Percentiles rank a stretch among this genome's conserved stretches.
These are phyloP conservation scores for Nerophis ophidion DNA, from an alignment of 2,113 vertebrate species.

Conservation along the genomic window DNA sequence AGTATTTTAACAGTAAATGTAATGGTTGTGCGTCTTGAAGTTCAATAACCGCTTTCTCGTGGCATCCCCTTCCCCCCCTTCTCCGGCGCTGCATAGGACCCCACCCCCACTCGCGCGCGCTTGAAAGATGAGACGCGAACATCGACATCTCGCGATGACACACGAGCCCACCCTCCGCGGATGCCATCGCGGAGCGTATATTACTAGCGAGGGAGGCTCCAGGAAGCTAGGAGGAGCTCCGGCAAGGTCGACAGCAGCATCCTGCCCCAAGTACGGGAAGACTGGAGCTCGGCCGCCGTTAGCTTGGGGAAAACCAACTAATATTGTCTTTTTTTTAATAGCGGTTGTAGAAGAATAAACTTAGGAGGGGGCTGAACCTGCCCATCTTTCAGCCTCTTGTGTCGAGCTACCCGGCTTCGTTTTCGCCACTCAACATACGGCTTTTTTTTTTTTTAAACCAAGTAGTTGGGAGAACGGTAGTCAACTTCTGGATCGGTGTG, in stretches of 20 bases:
- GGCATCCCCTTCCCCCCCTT: neutral
- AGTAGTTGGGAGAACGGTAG: conserved; percentile 9
- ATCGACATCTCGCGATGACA: conserved; percentile 64
- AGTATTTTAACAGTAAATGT: no score
- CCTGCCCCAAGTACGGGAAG: conserved; percentile 19
- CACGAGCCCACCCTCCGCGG: conserved; percentile 52
- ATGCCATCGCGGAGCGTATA: conserved; percentile 56
- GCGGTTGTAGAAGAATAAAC: conserved; percentile 3
- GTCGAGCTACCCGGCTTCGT: conserved; percentile 35
- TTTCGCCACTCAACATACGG: conserved; percentile 19
- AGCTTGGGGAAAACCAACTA: neutral
- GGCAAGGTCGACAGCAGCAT: conserved; percentile 70
- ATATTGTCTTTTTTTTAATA: neutral
- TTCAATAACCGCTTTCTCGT: conserved; percentile 10
- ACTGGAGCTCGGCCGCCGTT: neutral
- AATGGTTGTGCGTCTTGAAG: neutral
- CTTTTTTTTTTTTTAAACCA: conserved; percentile 4
- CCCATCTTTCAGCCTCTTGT: conserved; percentile 17
- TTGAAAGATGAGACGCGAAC: neutral
- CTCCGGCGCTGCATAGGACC: neutral
- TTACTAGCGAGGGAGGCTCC: conserved; percentile 46
- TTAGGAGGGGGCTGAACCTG: conserved; percentile 36
- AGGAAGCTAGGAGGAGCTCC: conserved; percentile 65
- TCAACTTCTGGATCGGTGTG: conserved; percentile 6
- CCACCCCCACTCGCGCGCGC: neutral